Percentiles rank a stretch among this genome's conserved stretches.
Conservation (phyloP, 2,888 invertebrate species). For the Zeuzera pyrina region DNA sequence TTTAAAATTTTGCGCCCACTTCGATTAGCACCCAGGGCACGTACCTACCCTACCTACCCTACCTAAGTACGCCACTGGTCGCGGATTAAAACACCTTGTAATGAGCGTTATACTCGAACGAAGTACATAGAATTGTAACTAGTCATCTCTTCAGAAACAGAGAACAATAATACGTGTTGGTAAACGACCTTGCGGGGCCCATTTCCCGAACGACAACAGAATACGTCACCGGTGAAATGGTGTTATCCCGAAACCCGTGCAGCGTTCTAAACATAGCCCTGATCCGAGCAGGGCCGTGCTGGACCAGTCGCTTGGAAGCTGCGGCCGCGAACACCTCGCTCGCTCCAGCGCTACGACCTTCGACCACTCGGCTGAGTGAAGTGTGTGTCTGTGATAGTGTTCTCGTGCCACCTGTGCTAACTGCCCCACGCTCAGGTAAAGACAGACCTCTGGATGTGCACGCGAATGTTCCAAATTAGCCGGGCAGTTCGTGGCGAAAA, state of each 20-base stretch:
- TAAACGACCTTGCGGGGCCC: conserved; percentile 50
- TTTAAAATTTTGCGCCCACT: no score
- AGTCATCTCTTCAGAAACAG: no score
- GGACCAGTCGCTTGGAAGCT: conserved; percentile 64
- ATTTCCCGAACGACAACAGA: conserved; percentile 24
- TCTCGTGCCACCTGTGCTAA: conserved; percentile 23
- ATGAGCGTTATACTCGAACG: no score
- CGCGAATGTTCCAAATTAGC: not conserved
- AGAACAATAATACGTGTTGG: no score
- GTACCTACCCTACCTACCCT: no score
- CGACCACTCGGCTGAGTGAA: conserved; percentile 57
- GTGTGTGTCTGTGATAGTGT: conserved; percentile 68
- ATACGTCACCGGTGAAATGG: conserved; percentile 45
- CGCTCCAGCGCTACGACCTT: conserved; percentile 65
- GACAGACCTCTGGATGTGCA: not conserved
- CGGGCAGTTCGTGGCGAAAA: conserved; percentile 25
- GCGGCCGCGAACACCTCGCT: conserved; percentile 64
- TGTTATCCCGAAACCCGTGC: conserved; percentile 33
- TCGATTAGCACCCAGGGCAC: no score
- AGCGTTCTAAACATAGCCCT: conserved; percentile 53
- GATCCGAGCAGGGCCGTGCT: conserved; percentile 30
- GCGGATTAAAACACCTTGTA: no score
- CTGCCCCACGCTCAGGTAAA: conserved; percentile 22
- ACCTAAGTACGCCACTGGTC: no score
- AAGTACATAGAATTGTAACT: no score